Percentiles rank a stretch among this genome's conserved stretches.
These are phyloP conservation scores for Cossypha caffra DNA, from an alignment of 2,797 vertebrate genomes.

Conservation along the genomic window DNA sequence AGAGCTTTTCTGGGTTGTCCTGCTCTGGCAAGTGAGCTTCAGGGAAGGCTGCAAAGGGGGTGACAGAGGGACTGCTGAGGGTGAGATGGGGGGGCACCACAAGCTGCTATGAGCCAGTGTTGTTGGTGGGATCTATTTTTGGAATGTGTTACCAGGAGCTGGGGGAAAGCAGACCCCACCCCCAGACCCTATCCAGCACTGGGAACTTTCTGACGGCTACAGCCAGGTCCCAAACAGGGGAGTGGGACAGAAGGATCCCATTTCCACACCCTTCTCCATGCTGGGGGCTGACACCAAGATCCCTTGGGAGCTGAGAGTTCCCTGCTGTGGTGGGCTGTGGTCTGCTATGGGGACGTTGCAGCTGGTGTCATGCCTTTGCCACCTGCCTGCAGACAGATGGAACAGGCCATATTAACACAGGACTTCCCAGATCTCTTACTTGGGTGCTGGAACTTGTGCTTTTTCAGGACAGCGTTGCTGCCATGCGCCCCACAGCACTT, in stretches of 20 bases:
- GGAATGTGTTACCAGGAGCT: conserved; percentile 51
- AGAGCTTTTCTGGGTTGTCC: neutral
- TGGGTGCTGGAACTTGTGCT: neutral
- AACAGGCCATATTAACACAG: neutral
- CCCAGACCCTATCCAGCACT: neutral
- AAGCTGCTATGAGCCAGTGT: neutral
- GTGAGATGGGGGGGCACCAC: neutral
- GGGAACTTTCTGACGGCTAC: neutral
- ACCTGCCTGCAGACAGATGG: neutral
- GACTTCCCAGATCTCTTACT: neutral
- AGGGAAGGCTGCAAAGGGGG: neutral
- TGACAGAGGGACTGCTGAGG: neutral
- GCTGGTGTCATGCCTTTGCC: neutral
- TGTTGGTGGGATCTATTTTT: conserved; percentile 44
- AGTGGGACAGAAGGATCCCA: neutral
- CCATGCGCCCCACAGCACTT: accelerated
- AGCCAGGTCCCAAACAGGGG: neutral
- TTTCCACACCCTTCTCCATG: neutral
- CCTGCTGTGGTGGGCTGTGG: neutral
- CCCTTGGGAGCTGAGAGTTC: neutral
- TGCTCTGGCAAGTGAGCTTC: neutral
- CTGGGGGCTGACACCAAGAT: neutral
- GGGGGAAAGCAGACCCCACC: conserved; percentile 33
- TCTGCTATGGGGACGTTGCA: neutral
- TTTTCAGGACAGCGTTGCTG: accelerated